These are phyloP conservation scores for Amblyopsis hoosieri DNA, from an alignment of 2,797 vertebrate genomes.

Conservation along the genomic window DNA sequence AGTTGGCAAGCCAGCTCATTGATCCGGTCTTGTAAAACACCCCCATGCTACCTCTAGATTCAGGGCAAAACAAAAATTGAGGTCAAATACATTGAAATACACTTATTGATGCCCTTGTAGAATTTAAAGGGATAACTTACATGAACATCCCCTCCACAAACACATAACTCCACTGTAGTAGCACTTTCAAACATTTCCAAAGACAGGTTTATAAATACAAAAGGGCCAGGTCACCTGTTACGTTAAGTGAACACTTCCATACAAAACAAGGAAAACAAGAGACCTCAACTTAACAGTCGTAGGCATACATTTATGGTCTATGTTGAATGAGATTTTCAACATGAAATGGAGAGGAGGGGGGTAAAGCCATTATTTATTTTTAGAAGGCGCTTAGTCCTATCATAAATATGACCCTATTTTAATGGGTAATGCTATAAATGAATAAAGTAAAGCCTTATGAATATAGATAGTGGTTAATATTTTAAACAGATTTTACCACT, in stretches of 20 bases:
- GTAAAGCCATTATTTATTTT: slow-evolving; percentile 42
- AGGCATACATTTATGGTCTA: slow-evolving; percentile 42
- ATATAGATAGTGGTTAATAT: slow-evolving; percentile 71
- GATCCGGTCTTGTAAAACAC: slow-evolving; percentile 64
- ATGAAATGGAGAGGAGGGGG: slow-evolving; percentile 51
- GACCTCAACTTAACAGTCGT: slow-evolving; percentile 30
- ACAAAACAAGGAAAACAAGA: slow-evolving; percentile 33
- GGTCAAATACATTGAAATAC: slow-evolving; percentile 61
- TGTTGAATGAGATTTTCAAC: slow-evolving; percentile 41
- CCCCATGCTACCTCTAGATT: slow-evolving; percentile 72
- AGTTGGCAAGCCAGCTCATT: slow-evolving; percentile 63
- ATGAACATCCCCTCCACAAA: slow-evolving; percentile 38
- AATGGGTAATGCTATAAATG: background rate
- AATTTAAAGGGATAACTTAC: slow-evolving; percentile 43
- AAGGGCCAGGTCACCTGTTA: slow-evolving; percentile 24
- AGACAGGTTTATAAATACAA: slow-evolving; percentile 21
- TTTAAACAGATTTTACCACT: slow-evolving; percentile 49
- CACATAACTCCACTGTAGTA: slow-evolving; percentile 41
- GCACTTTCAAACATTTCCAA: slow-evolving; percentile 35
- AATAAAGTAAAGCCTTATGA: slow-evolving; percentile 23
- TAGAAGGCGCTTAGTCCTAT: slow-evolving; percentile 22
- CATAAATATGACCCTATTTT: slow-evolving; percentile 25
- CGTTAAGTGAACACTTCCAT: slow-evolving; percentile 32
- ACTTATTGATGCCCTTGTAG: slow-evolving; percentile 41
- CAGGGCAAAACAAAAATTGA: slow-evolving; percentile 40